Conservation (phyloP, 2,888 invertebrate species). For the Diarsia rubi region DNA sequence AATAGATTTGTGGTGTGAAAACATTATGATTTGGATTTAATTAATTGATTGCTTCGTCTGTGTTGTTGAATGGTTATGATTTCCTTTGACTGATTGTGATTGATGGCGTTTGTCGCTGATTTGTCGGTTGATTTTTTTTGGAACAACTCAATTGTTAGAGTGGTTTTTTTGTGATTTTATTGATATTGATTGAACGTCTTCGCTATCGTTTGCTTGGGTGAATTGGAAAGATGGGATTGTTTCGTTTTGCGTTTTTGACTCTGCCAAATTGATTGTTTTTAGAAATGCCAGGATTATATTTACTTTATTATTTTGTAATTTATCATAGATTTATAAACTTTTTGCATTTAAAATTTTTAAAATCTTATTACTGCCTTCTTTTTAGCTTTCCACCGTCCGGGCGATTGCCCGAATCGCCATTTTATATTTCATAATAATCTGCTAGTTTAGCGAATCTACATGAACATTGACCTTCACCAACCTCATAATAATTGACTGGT, state of each 20-base stretch:
- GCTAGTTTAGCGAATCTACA: background rate
- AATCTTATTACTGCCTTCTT: background rate
- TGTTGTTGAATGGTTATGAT: slow-evolving; percentile 50
- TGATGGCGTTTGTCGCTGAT: slow-evolving; percentile 37
- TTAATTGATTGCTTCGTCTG: slow-evolving; percentile 73
- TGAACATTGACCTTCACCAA: slow-evolving; percentile 50
- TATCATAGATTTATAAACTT: background rate
- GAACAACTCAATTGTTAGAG: slow-evolving; percentile 5
- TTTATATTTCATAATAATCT: background rate
- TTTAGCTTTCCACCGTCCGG: background rate
- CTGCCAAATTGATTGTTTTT: background rate
- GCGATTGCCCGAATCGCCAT: background rate
- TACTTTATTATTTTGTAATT: too few relatives aligned
- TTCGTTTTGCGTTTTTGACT: background rate
- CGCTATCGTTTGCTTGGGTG: background rate
- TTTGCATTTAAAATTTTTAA: background rate
- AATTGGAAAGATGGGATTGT: background rate
- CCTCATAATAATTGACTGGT: slow-evolving; percentile 43
- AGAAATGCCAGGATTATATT: background rate
- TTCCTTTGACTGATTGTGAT: slow-evolving; percentile 52
- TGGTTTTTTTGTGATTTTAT: slow-evolving; percentile 5
- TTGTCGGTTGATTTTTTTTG: slow-evolving; percentile 29
- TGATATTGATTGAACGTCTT: slow-evolving; percentile 28
- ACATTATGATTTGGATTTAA: slow-evolving; percentile 83
- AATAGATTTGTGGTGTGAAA: slow-evolving; percentile 90